A percentile compares a stretch with the other conserved stretches of the same genome.
These are phyloP conservation scores for Anthopleura sola DNA, from an alignment of 64 coral and sea anemone genomes.

Conservation along the genomic window DNA sequence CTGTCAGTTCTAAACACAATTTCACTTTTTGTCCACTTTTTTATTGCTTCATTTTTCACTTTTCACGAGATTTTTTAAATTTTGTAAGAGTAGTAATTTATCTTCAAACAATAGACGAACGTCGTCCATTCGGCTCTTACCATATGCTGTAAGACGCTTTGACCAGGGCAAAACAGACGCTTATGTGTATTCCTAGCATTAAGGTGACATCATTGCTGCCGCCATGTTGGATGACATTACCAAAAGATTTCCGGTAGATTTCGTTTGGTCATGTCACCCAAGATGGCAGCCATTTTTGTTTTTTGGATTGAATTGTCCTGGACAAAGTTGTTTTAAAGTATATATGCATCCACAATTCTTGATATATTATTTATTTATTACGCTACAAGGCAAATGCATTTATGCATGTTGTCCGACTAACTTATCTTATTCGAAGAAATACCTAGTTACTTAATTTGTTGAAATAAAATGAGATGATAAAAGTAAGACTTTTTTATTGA, in stretches of 20 bases:
- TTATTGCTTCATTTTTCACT: not conserved
- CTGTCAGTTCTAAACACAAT: not conserved
- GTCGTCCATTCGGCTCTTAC: not conserved
- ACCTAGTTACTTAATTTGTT: not conserved
- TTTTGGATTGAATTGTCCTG: not conserved
- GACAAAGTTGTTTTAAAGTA: not conserved
- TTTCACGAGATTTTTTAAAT: not conserved
- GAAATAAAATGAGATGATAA: not conserved
- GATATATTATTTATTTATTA: conserved; percentile 14
- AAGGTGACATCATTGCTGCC: not conserved
- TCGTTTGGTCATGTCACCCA: not conserved
- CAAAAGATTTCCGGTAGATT: not conserved
- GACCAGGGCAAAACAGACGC: not conserved
- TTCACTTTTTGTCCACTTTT: not conserved
- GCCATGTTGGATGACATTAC: not conserved
- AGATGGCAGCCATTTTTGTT: not conserved
- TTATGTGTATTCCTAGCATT: no score
- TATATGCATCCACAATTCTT: not conserved
- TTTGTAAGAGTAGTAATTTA: not conserved
- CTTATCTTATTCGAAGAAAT: not conserved
- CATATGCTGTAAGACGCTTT: not conserved
- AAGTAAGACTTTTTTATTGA: no score
- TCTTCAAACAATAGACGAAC: not conserved
- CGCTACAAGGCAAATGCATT: not conserved
- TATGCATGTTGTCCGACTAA: not conserved